Evolutionary conservation across 2,113 vertebrate genomes (phyloP).

Genomic region (Saimiri boliviensis): DNA sequence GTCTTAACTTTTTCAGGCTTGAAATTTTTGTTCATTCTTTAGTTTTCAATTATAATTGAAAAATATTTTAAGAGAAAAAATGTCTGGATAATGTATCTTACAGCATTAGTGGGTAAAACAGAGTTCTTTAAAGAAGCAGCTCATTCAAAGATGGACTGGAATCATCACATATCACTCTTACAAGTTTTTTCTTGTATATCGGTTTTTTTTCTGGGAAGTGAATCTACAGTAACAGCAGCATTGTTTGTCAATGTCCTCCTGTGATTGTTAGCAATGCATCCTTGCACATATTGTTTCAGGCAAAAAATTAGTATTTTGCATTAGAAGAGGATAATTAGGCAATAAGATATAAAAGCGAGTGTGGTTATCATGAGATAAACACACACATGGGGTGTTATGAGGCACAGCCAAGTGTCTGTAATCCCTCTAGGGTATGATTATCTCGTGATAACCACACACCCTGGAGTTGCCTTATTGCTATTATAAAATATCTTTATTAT

Average conservation of each 20-base stretch:
- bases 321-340: conserved; percentile 89
- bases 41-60: conserved; percentile 37
- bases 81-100: background rate
- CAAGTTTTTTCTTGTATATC: conserved; percentile 68
- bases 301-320: conserved; percentile 90
- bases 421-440: conserved; percentile 89
- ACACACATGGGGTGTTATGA: conserved; percentile 89
- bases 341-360: conserved; percentile 88
- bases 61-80: background rate
- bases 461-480: conserved; percentile 90
- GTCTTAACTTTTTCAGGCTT: background rate
- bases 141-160: conserved; percentile 49
- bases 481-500: conserved; percentile 93
- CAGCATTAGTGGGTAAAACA: background rate
- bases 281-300: conserved; percentile 87
- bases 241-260: conserved; percentile 85
- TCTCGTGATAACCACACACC: conserved; percentile 87
- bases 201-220: conserved; percentile 73
- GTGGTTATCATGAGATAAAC: conserved; percentile 89
- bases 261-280: conserved; percentile 85
- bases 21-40: conserved; percentile 45
- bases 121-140: background rate
- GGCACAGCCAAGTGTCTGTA: conserved; percentile 87
- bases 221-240: conserved; percentile 68
- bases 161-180: conserved; percentile 60